Evolutionary conservation across 2,113 vertebrate genomes (phyloP).

Genomic region (Diadophis punctatus): DNA sequence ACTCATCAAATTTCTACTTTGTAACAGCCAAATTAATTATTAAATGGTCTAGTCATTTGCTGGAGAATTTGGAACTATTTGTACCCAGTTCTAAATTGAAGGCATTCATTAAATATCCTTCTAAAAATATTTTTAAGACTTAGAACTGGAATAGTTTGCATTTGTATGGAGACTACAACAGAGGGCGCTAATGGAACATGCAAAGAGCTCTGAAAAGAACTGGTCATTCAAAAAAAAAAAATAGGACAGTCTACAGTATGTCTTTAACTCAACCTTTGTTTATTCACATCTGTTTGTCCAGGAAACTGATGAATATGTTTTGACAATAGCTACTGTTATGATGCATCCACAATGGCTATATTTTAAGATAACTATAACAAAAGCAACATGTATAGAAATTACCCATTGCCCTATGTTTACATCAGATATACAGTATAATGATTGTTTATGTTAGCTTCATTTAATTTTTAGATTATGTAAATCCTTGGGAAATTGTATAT

Average conservation of each 20-base stretch:
- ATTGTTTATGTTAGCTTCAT: background rate
- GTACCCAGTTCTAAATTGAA: background rate
- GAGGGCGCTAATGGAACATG: constrained; percentile 62
- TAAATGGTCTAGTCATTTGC: background rate
- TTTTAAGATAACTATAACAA: background rate
- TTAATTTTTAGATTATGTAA: constrained; percentile 6
- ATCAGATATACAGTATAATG: background rate
- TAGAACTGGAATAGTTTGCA: background rate
- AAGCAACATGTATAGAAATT: background rate
- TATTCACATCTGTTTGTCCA: constrained; percentile 18
- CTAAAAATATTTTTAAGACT: background rate
- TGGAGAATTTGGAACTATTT: background rate
- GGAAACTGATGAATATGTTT: constrained; percentile 11
- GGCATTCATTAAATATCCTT: background rate
- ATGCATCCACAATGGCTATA: constrained; percentile 15
- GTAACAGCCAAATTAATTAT: background rate
- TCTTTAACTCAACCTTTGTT: constrained; percentile 6
- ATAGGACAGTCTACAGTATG: constrained; percentile 21
- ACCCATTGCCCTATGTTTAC: background rate
- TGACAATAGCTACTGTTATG: constrained; percentile 11
- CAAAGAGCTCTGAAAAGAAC: constrained; percentile 27
- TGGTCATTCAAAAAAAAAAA: background rate
- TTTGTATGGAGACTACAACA: constrained; percentile 51
- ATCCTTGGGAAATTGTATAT: background rate
- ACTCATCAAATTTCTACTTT: background rate